Evolutionary conservation across 2,113 vertebrate genomes (phyloP).

Genomic region (Ploceus nigricollis): DNA sequence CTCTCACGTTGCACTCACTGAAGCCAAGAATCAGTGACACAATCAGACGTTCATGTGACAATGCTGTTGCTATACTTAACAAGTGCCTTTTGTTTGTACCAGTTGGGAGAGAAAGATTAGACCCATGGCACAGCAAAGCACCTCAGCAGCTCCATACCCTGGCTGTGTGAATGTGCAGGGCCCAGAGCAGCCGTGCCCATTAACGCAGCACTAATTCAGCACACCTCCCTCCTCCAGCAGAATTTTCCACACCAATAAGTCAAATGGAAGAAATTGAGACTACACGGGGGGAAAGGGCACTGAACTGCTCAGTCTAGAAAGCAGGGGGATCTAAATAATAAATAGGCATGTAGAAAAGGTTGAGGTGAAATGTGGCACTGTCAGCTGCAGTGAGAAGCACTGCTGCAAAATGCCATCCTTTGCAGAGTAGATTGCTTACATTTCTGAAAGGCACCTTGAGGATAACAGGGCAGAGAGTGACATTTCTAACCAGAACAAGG

Average conservation of each 20-base stretch:
- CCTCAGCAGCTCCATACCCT: background rate
- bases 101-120: background rate
- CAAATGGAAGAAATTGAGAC: background rate
- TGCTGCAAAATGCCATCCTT: background rate
- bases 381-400: background rate
- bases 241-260: background rate
- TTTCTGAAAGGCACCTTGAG: background rate
- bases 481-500: background rate
- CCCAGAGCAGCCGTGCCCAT: background rate
- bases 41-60: background rate
- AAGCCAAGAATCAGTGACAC: background rate
- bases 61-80: background rate
- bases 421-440: background rate
- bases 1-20: background rate
- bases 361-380: background rate
- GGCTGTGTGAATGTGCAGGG: background rate
- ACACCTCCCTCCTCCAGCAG: background rate
- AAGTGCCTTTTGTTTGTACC: slow-evolving; percentile 8
- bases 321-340: background rate
- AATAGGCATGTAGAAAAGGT: background rate
- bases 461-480: background rate
- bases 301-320: background rate
- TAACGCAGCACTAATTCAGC: background rate
- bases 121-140: background rate
- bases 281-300: background rate